phyloP scores from a whole-genome alignment of 2,113 vertebrate genomes.

The Symphodus melops region DNA sequence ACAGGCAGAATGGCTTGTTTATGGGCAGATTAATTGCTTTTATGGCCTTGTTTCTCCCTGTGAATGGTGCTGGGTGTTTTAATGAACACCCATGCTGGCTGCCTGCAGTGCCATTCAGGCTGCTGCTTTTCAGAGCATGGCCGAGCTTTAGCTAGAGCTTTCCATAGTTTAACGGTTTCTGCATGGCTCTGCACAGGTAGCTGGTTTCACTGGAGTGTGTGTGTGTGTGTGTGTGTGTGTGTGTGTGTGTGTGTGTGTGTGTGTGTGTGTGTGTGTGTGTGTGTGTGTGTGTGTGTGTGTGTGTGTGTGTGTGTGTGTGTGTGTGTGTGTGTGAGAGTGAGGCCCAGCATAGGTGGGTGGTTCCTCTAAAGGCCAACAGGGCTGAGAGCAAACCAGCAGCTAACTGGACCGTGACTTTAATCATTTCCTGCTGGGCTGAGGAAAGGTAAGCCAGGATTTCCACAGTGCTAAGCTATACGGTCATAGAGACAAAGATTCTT shows the following conservation, averaged over 20 bases:
- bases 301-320: conserved; percentile 28
- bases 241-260: conserved; percentile 9
- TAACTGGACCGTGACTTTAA: conserved; percentile 79
- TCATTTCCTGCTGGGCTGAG: conserved; percentile 72
- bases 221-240: background rate
- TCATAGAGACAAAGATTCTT: conserved; percentile 46
- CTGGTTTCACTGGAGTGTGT: conserved; percentile 41
- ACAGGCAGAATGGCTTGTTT: conserved; percentile 78
- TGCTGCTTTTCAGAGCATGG: conserved; percentile 71
- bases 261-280: conserved; percentile 22
- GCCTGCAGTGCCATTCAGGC: conserved; percentile 52
- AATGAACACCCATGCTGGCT: conserved; percentile 74
- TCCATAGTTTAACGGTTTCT: conserved; percentile 47
- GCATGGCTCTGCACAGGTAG: conserved; percentile 65
- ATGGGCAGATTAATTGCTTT: conserved; percentile 79
- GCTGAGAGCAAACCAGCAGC: conserved; percentile 57
- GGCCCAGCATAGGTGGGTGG: conserved; percentile 53
- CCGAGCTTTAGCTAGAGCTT: conserved; percentile 58
- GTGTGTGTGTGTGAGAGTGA: background rate
- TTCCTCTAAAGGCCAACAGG: conserved; percentile 52
- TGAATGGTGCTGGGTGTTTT: conserved; percentile 71
- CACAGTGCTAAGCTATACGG: conserved; percentile 23
- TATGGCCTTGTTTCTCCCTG: conserved; percentile 75
- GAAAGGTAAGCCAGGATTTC: conserved; percentile 52
- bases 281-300: background rate